These are phyloP conservation scores for Gallinago stenura DNA, from an alignment of 2,797 vertebrate species.

Conservation along the genomic window DNA sequence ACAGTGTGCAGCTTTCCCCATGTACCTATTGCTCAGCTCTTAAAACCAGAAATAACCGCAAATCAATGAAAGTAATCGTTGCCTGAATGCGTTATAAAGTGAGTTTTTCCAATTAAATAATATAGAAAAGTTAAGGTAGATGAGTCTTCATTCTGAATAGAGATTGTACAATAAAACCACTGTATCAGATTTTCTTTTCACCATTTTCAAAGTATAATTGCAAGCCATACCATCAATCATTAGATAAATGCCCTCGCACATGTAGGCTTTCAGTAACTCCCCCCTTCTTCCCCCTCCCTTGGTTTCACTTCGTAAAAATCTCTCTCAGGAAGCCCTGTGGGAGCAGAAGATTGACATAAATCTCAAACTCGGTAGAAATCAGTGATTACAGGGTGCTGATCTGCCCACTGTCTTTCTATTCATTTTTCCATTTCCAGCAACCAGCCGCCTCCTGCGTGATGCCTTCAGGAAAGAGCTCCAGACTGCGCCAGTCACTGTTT, in stretches of 20 bases:
- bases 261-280: background rate
- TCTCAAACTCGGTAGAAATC: background rate
- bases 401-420: background rate
- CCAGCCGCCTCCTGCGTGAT: background rate
- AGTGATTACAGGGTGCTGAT: background rate
- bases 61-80: background rate
- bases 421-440: background rate
- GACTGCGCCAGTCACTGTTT: background rate
- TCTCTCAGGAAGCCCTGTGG: background rate
- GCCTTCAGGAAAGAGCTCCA: background rate
- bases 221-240: background rate
- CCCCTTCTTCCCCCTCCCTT: too few relatives aligned
- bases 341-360: background rate
- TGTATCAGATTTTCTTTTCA: background rate
- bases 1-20: background rate
- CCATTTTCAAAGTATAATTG: background rate
- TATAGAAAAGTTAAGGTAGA: background rate
- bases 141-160: background rate
- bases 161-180: background rate
- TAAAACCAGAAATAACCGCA: background rate
- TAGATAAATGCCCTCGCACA: background rate
- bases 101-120: background rate
- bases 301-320: background rate
- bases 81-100: background rate
- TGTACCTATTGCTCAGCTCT: background rate